These are phyloP conservation scores for Oscheius sp. DNA, from an alignment of 2,888 invertebrate species.

Conservation along the genomic window DNA sequence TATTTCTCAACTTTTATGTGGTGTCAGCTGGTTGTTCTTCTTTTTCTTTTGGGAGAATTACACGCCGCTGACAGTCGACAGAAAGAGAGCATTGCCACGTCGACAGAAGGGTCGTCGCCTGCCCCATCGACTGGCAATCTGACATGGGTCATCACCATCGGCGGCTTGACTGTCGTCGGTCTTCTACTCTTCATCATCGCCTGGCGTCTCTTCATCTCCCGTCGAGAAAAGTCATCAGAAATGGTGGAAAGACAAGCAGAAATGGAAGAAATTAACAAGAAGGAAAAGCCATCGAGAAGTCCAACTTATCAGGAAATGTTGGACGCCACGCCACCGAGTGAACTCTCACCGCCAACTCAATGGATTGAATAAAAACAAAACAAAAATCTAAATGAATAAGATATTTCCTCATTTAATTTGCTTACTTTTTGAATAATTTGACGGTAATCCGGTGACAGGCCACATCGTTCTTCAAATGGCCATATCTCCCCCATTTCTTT, in stretches of 20 bases:
- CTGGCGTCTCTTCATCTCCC: neutral
- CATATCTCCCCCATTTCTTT: too few species aligned
- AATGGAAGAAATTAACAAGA: neutral
- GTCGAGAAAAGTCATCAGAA: neutral
- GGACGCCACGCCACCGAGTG: conserved; percentile 7
- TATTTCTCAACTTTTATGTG: too few species aligned
- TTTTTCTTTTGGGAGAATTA: too few species aligned
- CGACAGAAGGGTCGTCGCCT: neutral
- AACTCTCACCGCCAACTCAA: conserved; percentile 11
- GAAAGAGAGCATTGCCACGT: too few species aligned
- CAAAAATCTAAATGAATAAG: too few species aligned
- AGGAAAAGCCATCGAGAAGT: neutral
- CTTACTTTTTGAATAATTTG: too few species aligned
- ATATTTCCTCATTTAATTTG: too few species aligned
- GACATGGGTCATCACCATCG: neutral
- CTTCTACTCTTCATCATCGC: neutral
- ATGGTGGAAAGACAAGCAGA: neutral
- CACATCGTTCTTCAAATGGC: too few species aligned
- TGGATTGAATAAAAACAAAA: neutral
- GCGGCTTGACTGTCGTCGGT: neutral
- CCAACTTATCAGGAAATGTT: neutral
- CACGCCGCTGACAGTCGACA: too few species aligned
- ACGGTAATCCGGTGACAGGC: too few species aligned
- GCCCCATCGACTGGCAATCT: neutral
- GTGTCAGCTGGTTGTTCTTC: too few species aligned